phyloP scores from a whole-genome alignment of 1,140 invertebrate genomes.

The Lutraria rhynchaena region DNA sequence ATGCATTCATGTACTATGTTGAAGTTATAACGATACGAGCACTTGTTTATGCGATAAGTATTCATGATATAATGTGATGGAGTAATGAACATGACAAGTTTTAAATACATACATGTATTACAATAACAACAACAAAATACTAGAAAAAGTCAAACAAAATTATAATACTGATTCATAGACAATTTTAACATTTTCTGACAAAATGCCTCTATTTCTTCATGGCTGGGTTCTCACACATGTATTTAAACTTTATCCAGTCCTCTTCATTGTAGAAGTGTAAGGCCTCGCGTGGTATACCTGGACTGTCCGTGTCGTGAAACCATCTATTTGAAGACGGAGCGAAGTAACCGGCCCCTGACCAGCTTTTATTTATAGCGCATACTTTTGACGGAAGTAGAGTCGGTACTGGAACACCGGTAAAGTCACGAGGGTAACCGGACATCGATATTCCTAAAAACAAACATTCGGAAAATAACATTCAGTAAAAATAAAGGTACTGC shows the following conservation, averaged over 20 bases:
- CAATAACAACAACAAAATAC: too few relatives aligned
- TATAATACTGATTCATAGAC: too few relatives aligned
- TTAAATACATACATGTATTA: too few relatives aligned
- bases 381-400: constrained; percentile 70
- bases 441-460: constrained; percentile 69
- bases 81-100: too few relatives aligned
- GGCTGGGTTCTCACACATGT: constrained; percentile 69
- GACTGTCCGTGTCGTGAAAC: constrained; percentile 75
- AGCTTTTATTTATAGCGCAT: constrained; percentile 69
- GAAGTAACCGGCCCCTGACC: constrained; percentile 75
- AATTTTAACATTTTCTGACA: too few relatives aligned
- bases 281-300: constrained; percentile 71
- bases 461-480: too few relatives aligned
- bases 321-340: constrained; percentile 71
- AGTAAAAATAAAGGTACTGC: too few relatives aligned
- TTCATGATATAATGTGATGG: too few relatives aligned
- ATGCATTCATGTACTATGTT: too few relatives aligned
- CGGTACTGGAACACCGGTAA: constrained; percentile 70
- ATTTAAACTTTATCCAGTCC: constrained; percentile 78
- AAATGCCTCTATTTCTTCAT: constrained; percentile 37
- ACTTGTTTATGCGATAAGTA: too few relatives aligned
- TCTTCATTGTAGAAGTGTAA: constrained; percentile 78
- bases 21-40: too few relatives aligned
- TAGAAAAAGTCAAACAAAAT: too few relatives aligned
- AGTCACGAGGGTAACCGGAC: constrained; percentile 68